Evolutionary conservation across 53 echinoderm and acorn worm genomes (phyloP).

Genomic region (Henricia sp.): DNA sequence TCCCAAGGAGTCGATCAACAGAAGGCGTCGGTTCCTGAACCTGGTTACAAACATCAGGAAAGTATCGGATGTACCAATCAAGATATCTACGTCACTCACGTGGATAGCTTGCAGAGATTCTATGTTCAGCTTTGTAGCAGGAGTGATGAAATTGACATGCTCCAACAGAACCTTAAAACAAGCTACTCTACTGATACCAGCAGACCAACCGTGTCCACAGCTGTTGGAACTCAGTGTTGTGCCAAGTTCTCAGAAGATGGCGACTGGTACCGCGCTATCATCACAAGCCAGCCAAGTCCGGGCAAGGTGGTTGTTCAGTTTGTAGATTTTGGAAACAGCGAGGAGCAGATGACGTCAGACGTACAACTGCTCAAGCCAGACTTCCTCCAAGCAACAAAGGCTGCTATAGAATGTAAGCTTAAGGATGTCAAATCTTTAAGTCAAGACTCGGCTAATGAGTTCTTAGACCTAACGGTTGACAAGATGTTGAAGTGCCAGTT

Average conservation of each 20-base stretch:
- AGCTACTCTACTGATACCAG: slow-evolving; percentile 43
- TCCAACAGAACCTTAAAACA: slow-evolving; percentile 68
- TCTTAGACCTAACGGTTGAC: slow-evolving; percentile 63
- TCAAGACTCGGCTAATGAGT: slow-evolving; percentile 36
- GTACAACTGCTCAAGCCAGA: slow-evolving; percentile 70
- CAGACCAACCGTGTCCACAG: slow-evolving; percentile 17
- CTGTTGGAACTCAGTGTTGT: slow-evolving; percentile 71
- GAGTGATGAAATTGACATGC: slow-evolving; percentile 68
- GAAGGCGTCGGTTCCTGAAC: background rate
- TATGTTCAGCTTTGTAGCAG: slow-evolving; percentile 69
- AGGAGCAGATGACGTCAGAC: slow-evolving; percentile 57
- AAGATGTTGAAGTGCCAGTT: slow-evolving; percentile 72
- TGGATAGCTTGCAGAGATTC: slow-evolving; percentile 66
- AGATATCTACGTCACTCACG: slow-evolving; percentile 74
- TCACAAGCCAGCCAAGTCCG: slow-evolving; percentile 53
- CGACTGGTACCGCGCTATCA: slow-evolving; percentile 86
- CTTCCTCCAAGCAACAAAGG: slow-evolving; percentile 54
- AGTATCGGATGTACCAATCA: slow-evolving; percentile 8
- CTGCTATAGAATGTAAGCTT: slow-evolving; percentile 81
- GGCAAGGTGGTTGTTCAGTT: slow-evolving; percentile 70
- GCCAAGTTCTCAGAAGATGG: slow-evolving; percentile 84
- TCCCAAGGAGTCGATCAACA: slow-evolving; percentile 3
- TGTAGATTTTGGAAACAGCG: slow-evolving; percentile 95
- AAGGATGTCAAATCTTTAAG: slow-evolving; percentile 39
- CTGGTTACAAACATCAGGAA: slow-evolving; percentile 8